These are phyloP conservation scores for Ageneiosus marmoratus DNA, from an alignment of 2,113 vertebrate genomes.

Conservation along the genomic window DNA sequence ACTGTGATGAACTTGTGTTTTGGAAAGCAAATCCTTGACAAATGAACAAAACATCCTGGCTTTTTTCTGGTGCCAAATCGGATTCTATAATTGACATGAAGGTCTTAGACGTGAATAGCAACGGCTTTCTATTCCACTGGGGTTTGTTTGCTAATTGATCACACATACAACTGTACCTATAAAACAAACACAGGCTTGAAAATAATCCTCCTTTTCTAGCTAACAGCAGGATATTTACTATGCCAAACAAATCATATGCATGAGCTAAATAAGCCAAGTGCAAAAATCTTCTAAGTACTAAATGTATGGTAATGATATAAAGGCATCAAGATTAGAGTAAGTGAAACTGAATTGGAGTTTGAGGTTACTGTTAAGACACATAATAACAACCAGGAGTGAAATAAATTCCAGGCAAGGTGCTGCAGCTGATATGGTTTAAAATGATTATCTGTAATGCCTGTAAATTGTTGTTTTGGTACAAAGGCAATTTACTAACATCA, in stretches of 20 bases:
- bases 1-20: conserved; percentile 3
- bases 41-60: conserved; percentile 11
- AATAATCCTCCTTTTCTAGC: conserved; percentile 9
- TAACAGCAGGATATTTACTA: neutral
- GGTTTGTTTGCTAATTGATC: conserved; percentile 32
- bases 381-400: conserved; percentile 75
- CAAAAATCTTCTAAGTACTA: conserved; percentile 44
- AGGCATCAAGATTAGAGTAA: conserved; percentile 69
- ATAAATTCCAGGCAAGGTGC: conserved; percentile 71
- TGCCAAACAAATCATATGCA: neutral
- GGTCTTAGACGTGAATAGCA: conserved; percentile 22
- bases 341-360: conserved; percentile 67
- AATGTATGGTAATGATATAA: conserved; percentile 60
- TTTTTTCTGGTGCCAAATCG: conserved; percentile 23
- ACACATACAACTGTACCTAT: conserved; percentile 32
- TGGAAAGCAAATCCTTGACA: conserved; percentile 39
- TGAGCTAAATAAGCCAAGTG: neutral
- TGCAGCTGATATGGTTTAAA: conserved; percentile 76
- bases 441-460: conserved; percentile 60
- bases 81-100: conserved; percentile 35
- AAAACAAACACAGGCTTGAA: conserved; percentile 20
- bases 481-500: conserved; percentile 49
- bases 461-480: conserved; percentile 56
- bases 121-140: conserved; percentile 19
- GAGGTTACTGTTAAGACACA: conserved; percentile 65